These are phyloP conservation scores for Oxycera nigricornis DNA, from an alignment of 2,888 invertebrate genomes.

Conservation along the genomic window DNA sequence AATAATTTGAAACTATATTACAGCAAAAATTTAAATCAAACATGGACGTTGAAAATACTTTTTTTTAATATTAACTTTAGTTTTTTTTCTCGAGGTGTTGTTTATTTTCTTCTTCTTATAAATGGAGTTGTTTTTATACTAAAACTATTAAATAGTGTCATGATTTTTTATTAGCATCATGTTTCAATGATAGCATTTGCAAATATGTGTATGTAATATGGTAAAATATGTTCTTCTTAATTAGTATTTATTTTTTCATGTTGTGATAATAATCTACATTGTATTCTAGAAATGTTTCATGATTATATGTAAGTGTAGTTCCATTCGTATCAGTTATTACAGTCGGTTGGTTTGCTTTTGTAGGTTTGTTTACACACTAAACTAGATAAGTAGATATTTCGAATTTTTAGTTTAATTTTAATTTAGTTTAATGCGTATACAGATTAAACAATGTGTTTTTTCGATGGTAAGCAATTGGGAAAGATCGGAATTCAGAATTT, in stretches of 20 bases:
- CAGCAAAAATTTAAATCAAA: too few species aligned
- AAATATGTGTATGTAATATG: background rate
- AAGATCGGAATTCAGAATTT: background rate
- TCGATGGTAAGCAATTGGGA: background rate
- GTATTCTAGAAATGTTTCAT: background rate
- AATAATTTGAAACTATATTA: too few species aligned
- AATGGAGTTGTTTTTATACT: too few species aligned
- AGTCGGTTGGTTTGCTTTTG: background rate
- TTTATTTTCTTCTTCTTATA: too few species aligned
- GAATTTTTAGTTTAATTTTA: background rate
- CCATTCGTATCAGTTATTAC: background rate
- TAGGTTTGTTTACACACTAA: background rate
- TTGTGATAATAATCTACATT: background rate
- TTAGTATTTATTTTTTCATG: background rate
- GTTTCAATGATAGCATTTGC: too few species aligned
- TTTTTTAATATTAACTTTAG: too few species aligned
- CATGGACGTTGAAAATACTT: too few species aligned
- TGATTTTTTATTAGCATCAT: too few species aligned
- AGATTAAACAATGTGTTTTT: background rate
- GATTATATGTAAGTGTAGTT: background rate
- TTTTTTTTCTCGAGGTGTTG: too few species aligned
- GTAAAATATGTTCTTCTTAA: background rate
- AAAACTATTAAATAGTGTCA: too few species aligned
- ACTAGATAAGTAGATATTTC: background rate
- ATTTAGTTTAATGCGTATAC: background rate